Evolutionary conservation across 2,797 vertebrate genomes (phyloP).

Genomic region (Menidia menidia): DNA sequence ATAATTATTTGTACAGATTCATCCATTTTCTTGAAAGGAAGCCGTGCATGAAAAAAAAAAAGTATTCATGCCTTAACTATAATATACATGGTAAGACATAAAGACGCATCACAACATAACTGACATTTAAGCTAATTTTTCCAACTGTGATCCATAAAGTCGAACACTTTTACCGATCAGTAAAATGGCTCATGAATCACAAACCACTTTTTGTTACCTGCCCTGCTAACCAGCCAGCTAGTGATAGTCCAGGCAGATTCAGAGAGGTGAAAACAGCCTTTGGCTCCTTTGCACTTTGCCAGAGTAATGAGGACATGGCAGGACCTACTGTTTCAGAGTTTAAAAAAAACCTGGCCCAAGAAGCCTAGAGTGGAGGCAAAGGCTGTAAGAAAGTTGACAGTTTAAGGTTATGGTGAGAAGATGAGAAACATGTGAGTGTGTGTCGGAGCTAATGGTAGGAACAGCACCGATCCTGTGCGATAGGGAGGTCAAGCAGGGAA

Average conservation of each 20-base stretch:
- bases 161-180: neutral
- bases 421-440: constrained; percentile 32
- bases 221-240: constrained; percentile 8
- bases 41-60: neutral
- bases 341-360: constrained; percentile 18
- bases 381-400: constrained; percentile 39
- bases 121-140: neutral
- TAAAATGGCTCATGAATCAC: neutral
- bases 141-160: neutral
- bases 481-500: constrained; percentile 26
- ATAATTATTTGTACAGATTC: neutral
- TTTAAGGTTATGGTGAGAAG: constrained; percentile 44
- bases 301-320: constrained; percentile 35
- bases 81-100: neutral
- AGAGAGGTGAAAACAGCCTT: constrained; percentile 55
- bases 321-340: constrained; percentile 24
- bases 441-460: constrained; percentile 48
- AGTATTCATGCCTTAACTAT: neutral
- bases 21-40: neutral
- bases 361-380: constrained; percentile 25
- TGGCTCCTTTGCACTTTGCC: constrained; percentile 44
- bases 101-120: accelerated
- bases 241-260: constrained; percentile 14
- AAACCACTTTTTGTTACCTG: constrained; percentile 12
- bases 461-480: constrained; percentile 33